These are phyloP conservation scores for Bombus vancouverensis DNA, from an alignment of 1,140 invertebrate genomes.

Conservation along the genomic window DNA sequence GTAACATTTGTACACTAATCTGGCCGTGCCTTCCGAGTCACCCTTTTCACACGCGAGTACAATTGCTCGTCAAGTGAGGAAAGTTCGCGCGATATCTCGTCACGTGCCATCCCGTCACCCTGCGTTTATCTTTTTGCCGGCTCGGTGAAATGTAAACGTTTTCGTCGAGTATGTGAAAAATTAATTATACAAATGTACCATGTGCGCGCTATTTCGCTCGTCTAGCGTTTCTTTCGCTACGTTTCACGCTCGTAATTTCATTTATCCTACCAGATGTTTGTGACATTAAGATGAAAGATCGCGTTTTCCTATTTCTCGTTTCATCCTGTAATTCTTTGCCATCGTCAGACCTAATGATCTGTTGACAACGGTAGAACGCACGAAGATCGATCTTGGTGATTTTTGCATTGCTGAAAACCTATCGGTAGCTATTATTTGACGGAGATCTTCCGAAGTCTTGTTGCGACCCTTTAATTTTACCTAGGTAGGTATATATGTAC, in stretches of 20 bases:
- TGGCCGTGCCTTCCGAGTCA: not conserved
- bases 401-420: not conserved
- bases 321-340: not conserved
- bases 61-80: not conserved
- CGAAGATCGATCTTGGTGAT: not conserved
- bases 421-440: not conserved
- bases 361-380: no score
- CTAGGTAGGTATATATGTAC: no score
- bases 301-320: not conserved
- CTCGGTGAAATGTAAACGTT: conserved; percentile 9
- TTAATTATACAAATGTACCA: conserved; percentile 13
- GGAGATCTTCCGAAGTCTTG: no score
- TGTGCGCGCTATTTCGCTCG: not conserved
- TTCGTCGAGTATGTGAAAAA: conserved; percentile 2
- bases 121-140: conserved; percentile 2
- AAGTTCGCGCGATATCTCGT: not conserved
- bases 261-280: not conserved
- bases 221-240: not conserved
- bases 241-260: not conserved
- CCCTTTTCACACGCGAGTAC: not conserved
- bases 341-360: not conserved
- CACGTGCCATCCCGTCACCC: not conserved
- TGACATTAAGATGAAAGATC: not conserved
- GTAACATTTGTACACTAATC: conserved; percentile 19
- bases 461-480: no score